These are phyloP conservation scores for Diadophis punctatus DNA, from an alignment of 2,113 vertebrate species.

Conservation along the genomic window DNA sequence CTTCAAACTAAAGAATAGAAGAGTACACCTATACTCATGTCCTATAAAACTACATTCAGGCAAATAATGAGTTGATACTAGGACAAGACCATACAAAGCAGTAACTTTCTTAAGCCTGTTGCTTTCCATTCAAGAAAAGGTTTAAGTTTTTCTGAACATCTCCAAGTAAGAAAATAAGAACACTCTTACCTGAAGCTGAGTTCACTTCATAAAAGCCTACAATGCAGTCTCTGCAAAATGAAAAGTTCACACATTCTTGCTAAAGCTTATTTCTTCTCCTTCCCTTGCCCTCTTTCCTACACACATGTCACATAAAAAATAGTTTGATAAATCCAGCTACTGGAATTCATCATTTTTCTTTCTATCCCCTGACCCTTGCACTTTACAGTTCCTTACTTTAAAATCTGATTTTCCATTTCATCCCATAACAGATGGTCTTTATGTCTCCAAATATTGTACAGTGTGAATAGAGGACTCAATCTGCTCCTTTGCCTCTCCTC, in stretches of 20 bases:
- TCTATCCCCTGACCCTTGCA: too few relatives aligned
- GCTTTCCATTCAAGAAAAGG: neutral
- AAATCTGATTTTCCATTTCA: neutral
- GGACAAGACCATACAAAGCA: neutral
- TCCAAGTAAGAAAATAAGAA: constrained; percentile 1
- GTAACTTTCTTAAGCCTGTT: neutral
- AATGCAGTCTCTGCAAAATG: neutral
- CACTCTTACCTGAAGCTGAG: constrained; percentile 42
- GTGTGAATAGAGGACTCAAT: neutral
- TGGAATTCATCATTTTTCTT: neutral
- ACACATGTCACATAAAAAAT: neutral
- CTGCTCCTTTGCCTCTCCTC: neutral
- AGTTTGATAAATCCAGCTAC: neutral
- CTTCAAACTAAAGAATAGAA: neutral
- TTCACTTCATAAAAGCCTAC: neutral
- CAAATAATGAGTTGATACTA: neutral
- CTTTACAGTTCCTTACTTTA: neutral
- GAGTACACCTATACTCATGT: neutral
- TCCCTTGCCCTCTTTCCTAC: neutral
- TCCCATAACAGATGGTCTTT: neutral
- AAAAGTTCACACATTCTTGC: neutral
- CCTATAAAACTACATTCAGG: neutral
- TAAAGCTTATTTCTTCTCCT: neutral
- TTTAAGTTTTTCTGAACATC: neutral
- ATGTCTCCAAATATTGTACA: neutral